phyloP scores from a whole-genome alignment of 2,888 invertebrate species.

The Scaptomyza caliginosa region DNA sequence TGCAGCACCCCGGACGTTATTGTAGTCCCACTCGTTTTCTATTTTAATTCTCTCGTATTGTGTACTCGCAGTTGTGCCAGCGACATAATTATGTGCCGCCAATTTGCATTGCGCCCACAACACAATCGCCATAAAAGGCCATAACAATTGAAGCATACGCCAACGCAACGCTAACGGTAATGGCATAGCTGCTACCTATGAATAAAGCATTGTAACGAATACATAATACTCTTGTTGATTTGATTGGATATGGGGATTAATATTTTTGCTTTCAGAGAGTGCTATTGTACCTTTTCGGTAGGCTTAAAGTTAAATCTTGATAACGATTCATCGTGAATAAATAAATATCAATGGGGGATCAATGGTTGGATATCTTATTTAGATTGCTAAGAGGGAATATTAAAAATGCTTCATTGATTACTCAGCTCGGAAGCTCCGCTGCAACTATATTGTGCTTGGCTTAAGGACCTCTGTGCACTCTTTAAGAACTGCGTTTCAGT shows the following conservation, averaged over 20 bases:
- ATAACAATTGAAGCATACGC: constrained; percentile 62
- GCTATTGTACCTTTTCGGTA: neutral
- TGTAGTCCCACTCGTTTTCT: constrained; percentile 47
- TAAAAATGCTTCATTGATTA: no score
- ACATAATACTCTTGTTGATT: constrained; percentile 30
- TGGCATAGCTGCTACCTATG: constrained; percentile 1
- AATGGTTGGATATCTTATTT: neutral
- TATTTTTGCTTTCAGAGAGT: neutral
- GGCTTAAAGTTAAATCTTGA: neutral
- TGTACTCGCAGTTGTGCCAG: constrained; percentile 27
- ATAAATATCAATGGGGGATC: neutral
- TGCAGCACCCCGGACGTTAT: constrained; percentile 14
- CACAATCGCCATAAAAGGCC: constrained; percentile 64
- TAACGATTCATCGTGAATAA: neutral
- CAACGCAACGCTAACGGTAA: constrained; percentile 21
- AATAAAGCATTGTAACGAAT: constrained; percentile 1
- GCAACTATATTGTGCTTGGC: no score
- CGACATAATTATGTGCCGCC: constrained; percentile 77
- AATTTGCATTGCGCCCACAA: constrained; percentile 72
- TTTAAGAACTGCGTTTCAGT: no score
- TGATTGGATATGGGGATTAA: neutral
- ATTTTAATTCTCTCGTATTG: constrained; percentile 42
- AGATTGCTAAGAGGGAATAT: neutral
- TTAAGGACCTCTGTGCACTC: no score
- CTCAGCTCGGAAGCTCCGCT: no score